These are phyloP conservation scores for Chaetophractus vellerosus DNA, from an alignment of 2,797 vertebrate genomes.

Conservation along the genomic window DNA sequence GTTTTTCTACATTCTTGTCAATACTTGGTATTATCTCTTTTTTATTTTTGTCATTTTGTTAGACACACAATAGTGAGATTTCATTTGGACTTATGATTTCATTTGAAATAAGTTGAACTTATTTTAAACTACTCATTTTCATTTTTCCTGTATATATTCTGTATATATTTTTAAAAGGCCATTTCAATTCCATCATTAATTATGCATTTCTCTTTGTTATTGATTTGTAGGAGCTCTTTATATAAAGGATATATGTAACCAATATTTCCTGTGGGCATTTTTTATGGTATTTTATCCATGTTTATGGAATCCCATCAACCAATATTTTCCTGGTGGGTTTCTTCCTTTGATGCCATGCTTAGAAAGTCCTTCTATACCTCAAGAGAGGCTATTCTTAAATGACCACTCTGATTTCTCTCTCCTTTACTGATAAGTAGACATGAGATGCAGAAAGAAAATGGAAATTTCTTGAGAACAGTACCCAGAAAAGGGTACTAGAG, in stretches of 20 bases:
- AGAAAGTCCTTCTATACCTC: not conserved
- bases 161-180: no score
- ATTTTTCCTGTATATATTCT: not conserved
- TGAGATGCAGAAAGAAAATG: not conserved
- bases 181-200: conserved; percentile 30
- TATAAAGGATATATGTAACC: not conserved
- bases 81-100: no score
- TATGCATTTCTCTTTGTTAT: conserved; percentile 41
- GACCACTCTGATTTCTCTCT: not conserved
- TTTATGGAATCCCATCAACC: conserved; percentile 20
- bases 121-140: not conserved
- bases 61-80: conserved; percentile 15
- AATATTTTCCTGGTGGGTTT: conserved; percentile 11
- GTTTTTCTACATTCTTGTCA: conserved; percentile 6
- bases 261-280: not conserved
- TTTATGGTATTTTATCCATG: not conserved
- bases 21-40: not conserved
- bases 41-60: conserved; percentile 1
- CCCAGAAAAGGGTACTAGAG: not conserved
- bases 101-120: conserved; percentile 51
- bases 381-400: not conserved
- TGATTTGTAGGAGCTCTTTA: conserved; percentile 36
- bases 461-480: not conserved
- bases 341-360: not conserved
- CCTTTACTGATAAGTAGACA: not conserved